phyloP scores from a whole-genome alignment of 53 echinoderm and acorn worm genomes.

The Holothuria leucospilota region DNA sequence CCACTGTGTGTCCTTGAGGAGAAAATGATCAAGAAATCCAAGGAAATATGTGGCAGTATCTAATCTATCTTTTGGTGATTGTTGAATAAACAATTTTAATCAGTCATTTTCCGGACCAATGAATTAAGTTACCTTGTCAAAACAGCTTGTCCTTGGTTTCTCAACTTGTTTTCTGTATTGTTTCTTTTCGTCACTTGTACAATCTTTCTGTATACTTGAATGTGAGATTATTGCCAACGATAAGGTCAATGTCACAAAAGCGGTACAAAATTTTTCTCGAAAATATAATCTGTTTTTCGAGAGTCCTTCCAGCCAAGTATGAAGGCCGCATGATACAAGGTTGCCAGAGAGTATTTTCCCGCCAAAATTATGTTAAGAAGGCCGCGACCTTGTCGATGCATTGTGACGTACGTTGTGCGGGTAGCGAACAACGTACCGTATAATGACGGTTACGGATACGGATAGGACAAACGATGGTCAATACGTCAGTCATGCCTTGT shows the following conservation, averaged over 20 bases:
- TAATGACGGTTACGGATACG: too few relatives aligned
- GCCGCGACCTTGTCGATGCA: constrained; percentile 4
- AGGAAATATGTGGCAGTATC: not conserved
- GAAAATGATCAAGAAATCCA: not conserved
- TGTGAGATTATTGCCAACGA: constrained; percentile 31
- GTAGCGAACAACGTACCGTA: not conserved
- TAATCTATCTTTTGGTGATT: not conserved
- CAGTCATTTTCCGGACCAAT: constrained; percentile 25
- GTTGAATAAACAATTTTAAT: constrained; percentile 42
- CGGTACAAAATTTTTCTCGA: constrained; percentile 5
- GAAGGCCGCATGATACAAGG: constrained; percentile 32
- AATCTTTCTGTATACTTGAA: not conserved
- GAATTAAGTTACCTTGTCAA: constrained; percentile 8
- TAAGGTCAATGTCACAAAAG: constrained; percentile 33
- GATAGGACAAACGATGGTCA: too few relatives aligned
- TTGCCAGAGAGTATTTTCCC: not conserved
- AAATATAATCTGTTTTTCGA: constrained; percentile 35
- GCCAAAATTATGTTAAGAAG: constrained; percentile 40
- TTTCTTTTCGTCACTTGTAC: constrained; percentile 12
- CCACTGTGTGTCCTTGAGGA: not conserved
- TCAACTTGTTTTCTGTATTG: constrained; percentile 15
- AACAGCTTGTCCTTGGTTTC: constrained; percentile 23
- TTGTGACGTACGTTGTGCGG: not conserved
- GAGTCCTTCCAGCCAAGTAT: constrained; percentile 9
- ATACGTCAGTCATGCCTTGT: too few relatives aligned